A percentile compares a stretch with the other conserved stretches of the same genome.
These are phyloP conservation scores for Brachypterus glaber DNA, from an alignment of 2,888 invertebrate species.

Conservation along the genomic window DNA sequence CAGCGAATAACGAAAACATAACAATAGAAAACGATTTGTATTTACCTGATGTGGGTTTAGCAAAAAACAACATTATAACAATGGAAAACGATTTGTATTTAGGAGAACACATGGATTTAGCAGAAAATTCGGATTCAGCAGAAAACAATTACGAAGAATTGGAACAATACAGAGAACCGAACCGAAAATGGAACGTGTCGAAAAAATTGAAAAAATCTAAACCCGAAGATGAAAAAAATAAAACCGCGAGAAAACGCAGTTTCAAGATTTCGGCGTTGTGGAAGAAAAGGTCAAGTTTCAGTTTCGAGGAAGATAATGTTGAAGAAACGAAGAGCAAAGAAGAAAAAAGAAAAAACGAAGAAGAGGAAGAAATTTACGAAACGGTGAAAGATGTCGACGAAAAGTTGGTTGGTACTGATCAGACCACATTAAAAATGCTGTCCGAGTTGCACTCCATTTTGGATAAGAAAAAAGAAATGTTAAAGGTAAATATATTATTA, in stretches of 20 bases:
- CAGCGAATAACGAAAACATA: neutral
- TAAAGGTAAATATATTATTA: slow-evolving; percentile 28
- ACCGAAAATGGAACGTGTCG: no score
- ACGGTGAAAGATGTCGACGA: slow-evolving; percentile 25
- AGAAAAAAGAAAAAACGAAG: slow-evolving; percentile 8
- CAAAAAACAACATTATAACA: no score
- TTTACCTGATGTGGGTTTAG: no score
- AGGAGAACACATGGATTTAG: neutral
- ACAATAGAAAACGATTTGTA: no score
- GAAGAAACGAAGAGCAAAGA: slow-evolving; percentile 13
- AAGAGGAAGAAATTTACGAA: slow-evolving; percentile 21
- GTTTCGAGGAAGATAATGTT: slow-evolving; percentile 2
- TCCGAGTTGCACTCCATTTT: slow-evolving; percentile 30
- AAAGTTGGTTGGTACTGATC: slow-evolving; percentile 23
- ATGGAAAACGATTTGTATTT: no score
- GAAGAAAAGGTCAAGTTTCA: no score
- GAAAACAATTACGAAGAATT: neutral
- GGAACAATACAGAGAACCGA: neutral
- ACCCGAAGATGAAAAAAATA: slow-evolving; percentile 12
- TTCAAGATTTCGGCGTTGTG: neutral
- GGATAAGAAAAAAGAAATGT: slow-evolving; percentile 25
- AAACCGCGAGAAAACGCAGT: slow-evolving; percentile 10
- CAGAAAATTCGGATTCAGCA: neutral
- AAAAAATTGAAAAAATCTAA: slow-evolving; percentile 8
- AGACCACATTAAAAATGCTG: slow-evolving; percentile 24